A percentile compares a stretch with the other conserved stretches of the same genome.
Evolutionary conservation across 1,140 invertebrate genomes (phyloP).

Genomic region (Ctenoplectra terminalis): DNA sequence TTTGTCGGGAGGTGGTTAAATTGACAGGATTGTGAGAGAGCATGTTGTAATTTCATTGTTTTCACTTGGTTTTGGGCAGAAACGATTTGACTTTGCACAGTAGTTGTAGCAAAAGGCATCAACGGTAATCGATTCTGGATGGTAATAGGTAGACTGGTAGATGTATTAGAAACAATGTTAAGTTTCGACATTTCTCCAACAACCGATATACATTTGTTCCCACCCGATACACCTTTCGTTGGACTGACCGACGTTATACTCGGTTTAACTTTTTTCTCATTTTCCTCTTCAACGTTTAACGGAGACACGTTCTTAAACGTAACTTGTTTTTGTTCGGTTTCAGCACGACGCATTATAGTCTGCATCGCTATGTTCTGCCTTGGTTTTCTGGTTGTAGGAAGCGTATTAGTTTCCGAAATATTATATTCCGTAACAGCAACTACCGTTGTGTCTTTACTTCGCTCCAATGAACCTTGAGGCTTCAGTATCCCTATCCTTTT

Average conservation of each 20-base stretch:
- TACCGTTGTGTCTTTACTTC: slow-evolving; percentile 82
- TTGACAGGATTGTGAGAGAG: slow-evolving; percentile 34
- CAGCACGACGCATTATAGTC: slow-evolving; percentile 85
- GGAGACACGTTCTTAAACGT: slow-evolving; percentile 78
- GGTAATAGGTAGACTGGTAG: not conserved
- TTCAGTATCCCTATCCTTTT: slow-evolving; percentile 88
- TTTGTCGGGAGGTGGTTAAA: slow-evolving; percentile 45
- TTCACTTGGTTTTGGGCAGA: slow-evolving; percentile 52
- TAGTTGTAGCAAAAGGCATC: slow-evolving; percentile 50
- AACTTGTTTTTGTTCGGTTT: slow-evolving; percentile 78
- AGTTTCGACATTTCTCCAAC: slow-evolving; percentile 40
- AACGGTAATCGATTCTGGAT: slow-evolving; percentile 59
- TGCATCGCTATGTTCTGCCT: slow-evolving; percentile 90
- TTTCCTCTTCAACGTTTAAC: slow-evolving; percentile 68
- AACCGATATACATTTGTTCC: slow-evolving; percentile 24
- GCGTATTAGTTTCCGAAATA: slow-evolving; percentile 45
- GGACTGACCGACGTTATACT: not conserved
- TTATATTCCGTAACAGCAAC: slow-evolving; percentile 45
- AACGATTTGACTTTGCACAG: slow-evolving; percentile 35
- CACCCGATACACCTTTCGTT: not conserved
- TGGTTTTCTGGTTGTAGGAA: slow-evolving; percentile 74
- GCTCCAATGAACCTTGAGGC: slow-evolving; percentile 87
- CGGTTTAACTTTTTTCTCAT: slow-evolving; percentile 45
- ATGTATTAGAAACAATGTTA: not conserved
- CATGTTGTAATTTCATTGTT: slow-evolving; percentile 40